These are phyloP conservation scores for Drosophila acutilabella DNA, from an alignment of 2,888 invertebrate genomes.

Conservation along the genomic window DNA sequence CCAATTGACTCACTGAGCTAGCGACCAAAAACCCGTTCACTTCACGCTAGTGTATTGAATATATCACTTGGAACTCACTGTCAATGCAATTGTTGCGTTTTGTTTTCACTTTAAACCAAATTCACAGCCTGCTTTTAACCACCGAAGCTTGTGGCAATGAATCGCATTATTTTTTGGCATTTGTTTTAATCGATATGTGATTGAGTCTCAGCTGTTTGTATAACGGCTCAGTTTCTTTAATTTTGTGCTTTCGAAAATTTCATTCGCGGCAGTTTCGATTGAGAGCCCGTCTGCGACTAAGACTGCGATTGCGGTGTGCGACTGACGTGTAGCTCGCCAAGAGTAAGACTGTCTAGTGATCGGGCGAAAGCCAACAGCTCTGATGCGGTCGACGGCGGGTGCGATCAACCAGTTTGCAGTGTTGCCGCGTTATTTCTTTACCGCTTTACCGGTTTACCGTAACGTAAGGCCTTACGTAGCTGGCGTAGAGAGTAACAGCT, in stretches of 20 bases:
- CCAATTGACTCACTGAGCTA: slow-evolving; percentile 26
- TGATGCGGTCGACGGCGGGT: slow-evolving; percentile 56
- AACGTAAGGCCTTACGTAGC: slow-evolving; percentile 59
- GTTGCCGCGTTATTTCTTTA: slow-evolving; percentile 15
- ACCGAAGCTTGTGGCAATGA: slow-evolving; percentile 42
- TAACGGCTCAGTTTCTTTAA: slow-evolving; percentile 10
- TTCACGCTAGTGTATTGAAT: slow-evolving; percentile 41
- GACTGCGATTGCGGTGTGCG: slow-evolving; percentile 46
- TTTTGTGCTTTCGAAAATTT: slow-evolving; percentile 42
- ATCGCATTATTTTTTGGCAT: slow-evolving; percentile 38
- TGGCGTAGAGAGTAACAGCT: slow-evolving; percentile 26
- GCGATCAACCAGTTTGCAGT: slow-evolving; percentile 73
- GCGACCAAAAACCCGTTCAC: slow-evolving; percentile 68
- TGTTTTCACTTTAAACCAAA: slow-evolving; percentile 53
- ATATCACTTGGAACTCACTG: slow-evolving; percentile 51
- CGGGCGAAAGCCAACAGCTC: slow-evolving; percentile 71
- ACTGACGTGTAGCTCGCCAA: slow-evolving; percentile 67
- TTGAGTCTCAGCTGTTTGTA: slow-evolving; percentile 9
- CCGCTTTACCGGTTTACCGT: background rate
- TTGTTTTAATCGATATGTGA: slow-evolving; percentile 46
- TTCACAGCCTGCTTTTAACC: slow-evolving; percentile 25
- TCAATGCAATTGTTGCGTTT: slow-evolving; percentile 62
- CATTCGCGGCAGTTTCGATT: slow-evolving; percentile 11
- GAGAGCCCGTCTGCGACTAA: background rate
- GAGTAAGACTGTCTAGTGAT: slow-evolving; percentile 71